These are phyloP conservation scores for Hippoglossus hippoglossus DNA, from an alignment of 2,797 vertebrate genomes.

Conservation along the genomic window DNA sequence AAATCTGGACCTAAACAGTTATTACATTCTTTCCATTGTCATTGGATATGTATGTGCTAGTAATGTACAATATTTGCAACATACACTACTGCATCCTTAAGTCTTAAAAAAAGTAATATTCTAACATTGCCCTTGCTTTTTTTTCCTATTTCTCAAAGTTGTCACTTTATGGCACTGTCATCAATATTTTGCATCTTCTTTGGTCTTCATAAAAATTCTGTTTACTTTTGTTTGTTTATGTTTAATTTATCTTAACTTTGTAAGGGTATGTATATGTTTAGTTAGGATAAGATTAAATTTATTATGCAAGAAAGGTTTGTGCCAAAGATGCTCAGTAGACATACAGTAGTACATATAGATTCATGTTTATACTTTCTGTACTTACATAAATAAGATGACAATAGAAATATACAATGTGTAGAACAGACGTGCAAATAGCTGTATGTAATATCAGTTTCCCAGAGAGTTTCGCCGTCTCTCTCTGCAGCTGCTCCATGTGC, in stretches of 20 bases:
- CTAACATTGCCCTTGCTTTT: too few relatives aligned
- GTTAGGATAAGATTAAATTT: background rate
- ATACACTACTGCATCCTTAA: too few relatives aligned
- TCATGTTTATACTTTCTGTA: background rate
- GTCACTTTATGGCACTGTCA: background rate
- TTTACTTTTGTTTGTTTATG: too few relatives aligned
- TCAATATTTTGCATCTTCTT: background rate
- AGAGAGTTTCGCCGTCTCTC: background rate
- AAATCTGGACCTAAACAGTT: too few relatives aligned
- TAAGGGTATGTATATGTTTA: background rate
- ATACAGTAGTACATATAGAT: background rate
- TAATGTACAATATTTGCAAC: too few relatives aligned
- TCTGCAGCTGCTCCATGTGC: constrained; percentile 26
- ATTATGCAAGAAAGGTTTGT: background rate
- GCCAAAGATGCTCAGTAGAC: background rate
- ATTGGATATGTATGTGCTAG: too few relatives aligned
- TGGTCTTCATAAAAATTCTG: background rate
- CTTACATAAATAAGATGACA: background rate
- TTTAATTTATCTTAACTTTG: background rate
- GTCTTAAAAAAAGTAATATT: too few relatives aligned
- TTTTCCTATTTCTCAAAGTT: too few relatives aligned
- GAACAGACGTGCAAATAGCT: background rate
- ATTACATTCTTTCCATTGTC: too few relatives aligned
- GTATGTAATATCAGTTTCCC: background rate
- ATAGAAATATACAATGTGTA: background rate